A percentile compares a stretch with the other conserved stretches of the same genome.
phyloP scores from a whole-genome alignment of 2,888 invertebrate genomes.

The Drosophila conformis region DNA sequence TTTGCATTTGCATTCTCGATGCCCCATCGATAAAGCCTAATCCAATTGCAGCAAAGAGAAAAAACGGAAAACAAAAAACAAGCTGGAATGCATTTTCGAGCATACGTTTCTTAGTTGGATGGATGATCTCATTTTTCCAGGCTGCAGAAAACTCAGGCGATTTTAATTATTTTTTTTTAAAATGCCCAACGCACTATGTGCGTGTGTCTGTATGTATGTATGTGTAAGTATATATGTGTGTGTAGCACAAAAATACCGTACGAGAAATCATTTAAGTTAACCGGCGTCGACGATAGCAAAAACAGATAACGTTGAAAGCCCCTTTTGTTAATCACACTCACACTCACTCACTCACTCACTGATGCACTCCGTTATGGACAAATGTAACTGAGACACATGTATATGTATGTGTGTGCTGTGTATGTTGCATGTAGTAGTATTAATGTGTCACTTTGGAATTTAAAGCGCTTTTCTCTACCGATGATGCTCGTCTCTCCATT shows the following conservation, averaged over 20 bases:
- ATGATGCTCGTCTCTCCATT: conserved; percentile 30
- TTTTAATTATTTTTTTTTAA: not conserved
- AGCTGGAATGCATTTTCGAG: not conserved
- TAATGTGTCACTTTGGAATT: conserved; percentile 51
- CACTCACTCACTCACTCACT: conserved; percentile 5
- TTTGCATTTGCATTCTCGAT: not conserved
- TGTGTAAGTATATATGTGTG: not conserved
- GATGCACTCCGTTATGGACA: conserved; percentile 5
- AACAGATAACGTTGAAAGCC: conserved; percentile 19
- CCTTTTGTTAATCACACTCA: not conserved
- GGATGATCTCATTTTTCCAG: conserved; percentile 60
- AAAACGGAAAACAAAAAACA: conserved; percentile 8
- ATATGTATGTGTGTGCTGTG: not conserved
- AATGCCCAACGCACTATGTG: not conserved
- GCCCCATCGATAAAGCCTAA: conserved; percentile 1
- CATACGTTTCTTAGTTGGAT: not conserved
- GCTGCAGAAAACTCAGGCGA: conserved; percentile 61
- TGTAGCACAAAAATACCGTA: conserved; percentile 7
- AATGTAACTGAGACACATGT: not conserved
- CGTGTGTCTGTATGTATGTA: not conserved
- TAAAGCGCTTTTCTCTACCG: conserved; percentile 22
- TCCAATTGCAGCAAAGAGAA: not conserved
- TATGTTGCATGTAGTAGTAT: not conserved
- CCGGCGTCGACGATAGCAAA: conserved; percentile 7
- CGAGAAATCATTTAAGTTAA: conserved; percentile 16